Conservation (phyloP, 2,113 vertebrate species). For the Nesospiza acunhae region DNA sequence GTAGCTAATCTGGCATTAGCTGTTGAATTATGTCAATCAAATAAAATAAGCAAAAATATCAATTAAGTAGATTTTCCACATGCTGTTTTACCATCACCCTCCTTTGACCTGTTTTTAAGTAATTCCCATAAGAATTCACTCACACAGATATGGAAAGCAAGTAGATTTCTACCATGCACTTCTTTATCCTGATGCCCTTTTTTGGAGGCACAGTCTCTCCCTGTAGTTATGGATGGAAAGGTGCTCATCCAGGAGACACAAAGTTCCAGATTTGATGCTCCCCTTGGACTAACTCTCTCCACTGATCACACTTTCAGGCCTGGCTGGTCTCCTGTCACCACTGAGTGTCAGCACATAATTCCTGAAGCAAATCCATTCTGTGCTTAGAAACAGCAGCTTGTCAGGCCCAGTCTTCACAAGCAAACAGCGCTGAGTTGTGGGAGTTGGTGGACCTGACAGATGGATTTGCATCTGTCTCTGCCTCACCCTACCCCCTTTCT, state of each 20-base stretch:
- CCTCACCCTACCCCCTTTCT: accelerated
- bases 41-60: not conserved
- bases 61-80: not conserved
- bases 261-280: not conserved
- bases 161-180: not conserved
- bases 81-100: not conserved
- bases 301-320: not conserved
- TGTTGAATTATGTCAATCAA: not conserved
- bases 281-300: not conserved
- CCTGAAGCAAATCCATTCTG: not conserved
- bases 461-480: not conserved
- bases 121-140: not conserved
- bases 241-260: not conserved
- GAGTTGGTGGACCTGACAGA: not conserved
- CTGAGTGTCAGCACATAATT: accelerated
- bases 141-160: not conserved
- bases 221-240: not conserved
- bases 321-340: not conserved
- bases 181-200: not conserved
- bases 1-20: not conserved
- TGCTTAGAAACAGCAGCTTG: not conserved
- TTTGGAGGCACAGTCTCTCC: not conserved
- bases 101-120: not conserved
- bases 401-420: not conserved
- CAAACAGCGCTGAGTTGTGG: not conserved